phyloP scores from a whole-genome alignment of 2,888 invertebrate genomes.

The Norana najaformis region DNA sequence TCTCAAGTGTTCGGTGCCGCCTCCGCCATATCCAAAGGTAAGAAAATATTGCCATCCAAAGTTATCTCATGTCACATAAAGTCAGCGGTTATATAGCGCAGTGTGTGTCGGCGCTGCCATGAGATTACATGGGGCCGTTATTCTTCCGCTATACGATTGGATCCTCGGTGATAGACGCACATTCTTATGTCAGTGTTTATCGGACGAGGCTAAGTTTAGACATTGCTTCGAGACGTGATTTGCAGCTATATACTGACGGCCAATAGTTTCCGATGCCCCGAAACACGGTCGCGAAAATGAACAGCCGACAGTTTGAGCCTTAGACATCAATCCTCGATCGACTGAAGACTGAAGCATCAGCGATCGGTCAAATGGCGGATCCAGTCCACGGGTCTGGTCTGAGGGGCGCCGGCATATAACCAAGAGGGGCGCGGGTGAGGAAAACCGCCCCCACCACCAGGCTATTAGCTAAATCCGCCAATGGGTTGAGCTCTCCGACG shows the following conservation, averaged over 20 bases:
- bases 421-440: too few relatives aligned
- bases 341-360: not conserved
- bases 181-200: not conserved
- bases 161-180: not conserved
- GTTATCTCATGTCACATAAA: not conserved
- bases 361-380: too few relatives aligned
- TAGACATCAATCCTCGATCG: not conserved
- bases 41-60: not conserved
- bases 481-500: too few relatives aligned
- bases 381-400: too few relatives aligned
- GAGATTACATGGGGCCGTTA: not conserved
- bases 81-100: not conserved
- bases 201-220: not conserved
- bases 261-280: not conserved
- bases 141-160: not conserved
- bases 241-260: not conserved
- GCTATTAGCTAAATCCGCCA: too few relatives aligned
- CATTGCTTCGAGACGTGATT: not conserved
- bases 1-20: not conserved
- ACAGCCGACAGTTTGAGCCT: not conserved
- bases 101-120: not conserved
- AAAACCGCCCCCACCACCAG: too few relatives aligned
- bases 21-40: conserved; percentile 1
- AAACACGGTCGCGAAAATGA: not conserved
- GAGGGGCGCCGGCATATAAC: too few relatives aligned